A percentile compares a stretch with the other conserved stretches of the same genome.
These are phyloP conservation scores for Crypturellus undulatus DNA, from an alignment of 2,113 vertebrate species.

Conservation along the genomic window DNA sequence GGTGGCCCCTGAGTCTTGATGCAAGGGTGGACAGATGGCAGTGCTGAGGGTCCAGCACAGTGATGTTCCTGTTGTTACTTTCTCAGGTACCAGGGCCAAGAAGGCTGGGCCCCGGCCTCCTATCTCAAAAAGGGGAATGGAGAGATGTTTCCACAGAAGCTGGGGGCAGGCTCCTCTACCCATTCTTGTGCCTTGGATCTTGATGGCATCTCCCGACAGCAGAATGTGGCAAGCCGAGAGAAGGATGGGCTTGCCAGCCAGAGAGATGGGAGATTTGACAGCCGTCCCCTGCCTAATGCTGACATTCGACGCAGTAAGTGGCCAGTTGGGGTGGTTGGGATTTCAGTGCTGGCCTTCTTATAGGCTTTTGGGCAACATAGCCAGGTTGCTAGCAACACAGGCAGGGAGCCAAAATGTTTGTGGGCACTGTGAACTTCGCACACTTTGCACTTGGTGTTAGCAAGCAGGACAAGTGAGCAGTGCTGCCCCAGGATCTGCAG, in stretches of 20 bases:
- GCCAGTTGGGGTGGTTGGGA: rapidly evolving
- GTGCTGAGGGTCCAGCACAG: rapidly evolving
- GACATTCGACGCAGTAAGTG: constrained; percentile 86
- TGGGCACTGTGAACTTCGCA: not conserved
- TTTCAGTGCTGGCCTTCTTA: not conserved
- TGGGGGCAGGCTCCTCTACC: constrained; percentile 78
- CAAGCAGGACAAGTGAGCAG: not conserved
- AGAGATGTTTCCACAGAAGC: constrained; percentile 85
- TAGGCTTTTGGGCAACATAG: rapidly evolving
- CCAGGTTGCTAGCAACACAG: rapidly evolving
- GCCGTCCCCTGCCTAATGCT: constrained; percentile 68
- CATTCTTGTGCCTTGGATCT: constrained; percentile 87
- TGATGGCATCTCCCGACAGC: constrained; percentile 87
- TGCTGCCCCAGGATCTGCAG: not conserved
- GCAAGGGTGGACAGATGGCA: not conserved
- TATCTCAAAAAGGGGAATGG: constrained; percentile 90
- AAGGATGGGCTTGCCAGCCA: constrained; percentile 81
- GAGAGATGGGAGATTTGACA: constrained; percentile 77
- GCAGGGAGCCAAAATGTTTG: not conserved
- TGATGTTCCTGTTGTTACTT: not conserved
- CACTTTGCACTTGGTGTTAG: too few relatives aligned
- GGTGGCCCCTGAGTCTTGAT: rapidly evolving
- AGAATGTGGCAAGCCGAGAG: constrained; percentile 70
- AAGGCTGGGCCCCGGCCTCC: constrained; percentile 98
- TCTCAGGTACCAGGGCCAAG: constrained; percentile 90